Evolutionary conservation across 2,888 invertebrate genomes (phyloP).

Genomic region (Deilephila porcellus): DNA sequence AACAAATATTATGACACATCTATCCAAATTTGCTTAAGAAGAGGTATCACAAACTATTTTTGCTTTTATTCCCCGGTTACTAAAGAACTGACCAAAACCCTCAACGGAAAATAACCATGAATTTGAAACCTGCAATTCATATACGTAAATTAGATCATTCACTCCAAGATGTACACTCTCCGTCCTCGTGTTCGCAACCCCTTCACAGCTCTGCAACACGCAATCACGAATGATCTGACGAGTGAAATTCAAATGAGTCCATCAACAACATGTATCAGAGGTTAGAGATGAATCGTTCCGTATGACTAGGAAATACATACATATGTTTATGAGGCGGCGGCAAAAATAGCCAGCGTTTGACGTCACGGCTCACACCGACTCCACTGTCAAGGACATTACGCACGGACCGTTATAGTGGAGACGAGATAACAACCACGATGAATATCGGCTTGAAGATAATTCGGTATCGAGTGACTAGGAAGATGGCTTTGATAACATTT

Average conservation of each 20-base stretch:
- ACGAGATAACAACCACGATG: background rate
- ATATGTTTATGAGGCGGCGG: conserved; percentile 51
- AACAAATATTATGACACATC: too few relatives aligned
- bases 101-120: too few relatives aligned
- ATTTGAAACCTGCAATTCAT: too few relatives aligned
- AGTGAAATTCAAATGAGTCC: background rate
- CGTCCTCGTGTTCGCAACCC: too few relatives aligned
- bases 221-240: background rate
- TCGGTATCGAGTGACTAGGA: background rate
- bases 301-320: conserved; percentile 50
- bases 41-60: too few relatives aligned
- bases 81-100: too few relatives aligned
- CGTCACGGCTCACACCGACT: conserved; percentile 37
- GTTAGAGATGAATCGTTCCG: conserved; percentile 21
- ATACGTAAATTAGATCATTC: too few relatives aligned
- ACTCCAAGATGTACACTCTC: too few relatives aligned
- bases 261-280: conserved; percentile 11
- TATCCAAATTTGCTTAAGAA: too few relatives aligned
- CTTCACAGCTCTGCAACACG: too few relatives aligned
- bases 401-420: conserved; percentile 31
- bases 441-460: conserved; percentile 8
- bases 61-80: too few relatives aligned
- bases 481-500: background rate
- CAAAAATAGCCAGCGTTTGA: conserved; percentile 44
- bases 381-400: conserved; percentile 45